A percentile compares a stretch with the other conserved stretches of the same genome.
Conservation (phyloP, 2,113 vertebrate species). For the Dunckerocampus dactyliophorus region DNA sequence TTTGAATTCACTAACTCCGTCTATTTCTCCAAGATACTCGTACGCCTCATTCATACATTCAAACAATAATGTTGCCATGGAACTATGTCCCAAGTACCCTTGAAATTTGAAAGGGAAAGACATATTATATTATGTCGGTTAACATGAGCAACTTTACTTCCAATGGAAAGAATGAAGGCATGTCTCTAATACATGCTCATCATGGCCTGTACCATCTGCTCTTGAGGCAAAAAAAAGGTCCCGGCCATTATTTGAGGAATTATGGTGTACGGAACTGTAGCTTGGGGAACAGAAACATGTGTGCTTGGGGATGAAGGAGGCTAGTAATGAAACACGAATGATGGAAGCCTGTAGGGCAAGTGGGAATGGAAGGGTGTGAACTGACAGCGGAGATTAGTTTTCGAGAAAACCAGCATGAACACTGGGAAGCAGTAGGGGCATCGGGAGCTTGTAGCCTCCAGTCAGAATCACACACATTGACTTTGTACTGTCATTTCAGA, state of each 20-base stretch:
- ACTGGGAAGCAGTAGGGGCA: background rate
- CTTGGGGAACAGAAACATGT: background rate
- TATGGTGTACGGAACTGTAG: background rate
- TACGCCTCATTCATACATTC: too few species aligned
- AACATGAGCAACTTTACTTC: background rate
- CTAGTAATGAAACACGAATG: background rate
- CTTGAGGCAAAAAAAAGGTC: background rate
- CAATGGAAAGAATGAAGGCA: background rate
- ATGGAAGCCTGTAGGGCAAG: constrained; percentile 1
- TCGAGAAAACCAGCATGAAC: background rate
- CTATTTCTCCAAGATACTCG: too few species aligned
- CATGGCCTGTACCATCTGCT: background rate
- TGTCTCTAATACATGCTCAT: background rate
- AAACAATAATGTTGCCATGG: background rate
- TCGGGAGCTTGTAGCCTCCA: background rate
- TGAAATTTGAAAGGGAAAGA: background rate
- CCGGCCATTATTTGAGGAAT: background rate
- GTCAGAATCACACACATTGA: background rate
- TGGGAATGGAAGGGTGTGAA: background rate
- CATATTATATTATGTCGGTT: background rate
- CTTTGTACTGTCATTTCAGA: background rate
- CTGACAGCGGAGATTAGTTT: background rate
- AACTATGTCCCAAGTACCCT: background rate
- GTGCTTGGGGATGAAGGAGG: background rate
- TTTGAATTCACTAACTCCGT: too few species aligned